Percentiles rank a stretch among this genome's conserved stretches.
phyloP scores from a whole-genome alignment of 2,113 vertebrate genomes.

The Paramormyrops kingsleyae region DNA sequence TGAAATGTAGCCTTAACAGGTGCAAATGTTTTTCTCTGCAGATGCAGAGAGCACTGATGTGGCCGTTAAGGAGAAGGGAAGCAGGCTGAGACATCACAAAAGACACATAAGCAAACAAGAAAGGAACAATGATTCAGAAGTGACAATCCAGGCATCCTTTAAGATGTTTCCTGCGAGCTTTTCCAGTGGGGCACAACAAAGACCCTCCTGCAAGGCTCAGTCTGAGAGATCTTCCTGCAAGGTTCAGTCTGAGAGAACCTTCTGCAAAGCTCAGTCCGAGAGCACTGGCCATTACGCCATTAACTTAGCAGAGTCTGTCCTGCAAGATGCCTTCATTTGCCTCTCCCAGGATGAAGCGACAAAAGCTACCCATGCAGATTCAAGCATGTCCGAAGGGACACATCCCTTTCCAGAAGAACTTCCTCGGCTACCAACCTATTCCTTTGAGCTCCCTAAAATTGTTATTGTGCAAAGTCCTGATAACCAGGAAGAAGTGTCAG shows the following conservation, averaged over 20 bases:
- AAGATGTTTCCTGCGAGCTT: conserved; percentile 28
- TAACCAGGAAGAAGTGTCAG: conserved; percentile 61
- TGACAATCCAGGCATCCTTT: conserved; percentile 27
- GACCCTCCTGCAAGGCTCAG: conserved; percentile 16
- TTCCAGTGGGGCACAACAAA: conserved; percentile 30
- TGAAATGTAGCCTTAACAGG: conserved; percentile 21
- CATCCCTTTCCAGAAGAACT: conserved; percentile 45
- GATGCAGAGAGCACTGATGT: conserved; percentile 46
- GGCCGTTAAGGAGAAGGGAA: conserved; percentile 54
- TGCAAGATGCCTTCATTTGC: conserved; percentile 90
- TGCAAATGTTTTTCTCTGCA: conserved; percentile 34
- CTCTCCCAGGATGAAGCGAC: conserved; percentile 76
- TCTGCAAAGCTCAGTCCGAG: conserved; percentile 32
- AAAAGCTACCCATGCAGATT: conserved; percentile 65
- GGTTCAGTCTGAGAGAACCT: conserved; percentile 30
- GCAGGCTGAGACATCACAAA: conserved; percentile 49
- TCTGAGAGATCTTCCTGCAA: conserved; percentile 17
- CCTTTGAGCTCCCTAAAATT: conserved; percentile 90
- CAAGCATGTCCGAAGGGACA: conserved; percentile 57
- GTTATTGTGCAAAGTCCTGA: conserved; percentile 94
- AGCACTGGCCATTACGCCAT: conserved; percentile 82
- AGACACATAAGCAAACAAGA: conserved; percentile 41
- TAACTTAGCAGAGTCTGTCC: conserved; percentile 86
- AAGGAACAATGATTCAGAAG: conserved; percentile 49
- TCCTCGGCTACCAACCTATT: conserved; percentile 59